A percentile compares a stretch with the other conserved stretches of the same genome.
phyloP scores from a whole-genome alignment of 2,797 vertebrate genomes.

The Scolopax rusticola region DNA sequence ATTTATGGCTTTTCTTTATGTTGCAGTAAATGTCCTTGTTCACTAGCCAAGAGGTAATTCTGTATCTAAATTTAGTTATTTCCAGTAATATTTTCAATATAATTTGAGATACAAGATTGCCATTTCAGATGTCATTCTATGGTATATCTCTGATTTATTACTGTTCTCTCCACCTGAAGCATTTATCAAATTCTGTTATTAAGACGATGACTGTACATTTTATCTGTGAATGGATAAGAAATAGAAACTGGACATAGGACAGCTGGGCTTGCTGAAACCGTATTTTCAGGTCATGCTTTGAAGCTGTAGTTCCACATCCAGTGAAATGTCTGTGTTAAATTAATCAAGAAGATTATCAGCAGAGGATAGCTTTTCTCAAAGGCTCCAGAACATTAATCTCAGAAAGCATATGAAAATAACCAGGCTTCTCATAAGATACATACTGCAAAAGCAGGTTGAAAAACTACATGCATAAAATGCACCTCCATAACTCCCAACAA shows the following conservation, averaged over 20 bases:
- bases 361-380: neutral
- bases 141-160: neutral
- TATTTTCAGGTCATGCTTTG: neutral
- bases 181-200: slow-evolving; percentile 15
- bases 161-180: neutral
- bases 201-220: neutral
- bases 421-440: neutral
- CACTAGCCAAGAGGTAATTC: neutral
- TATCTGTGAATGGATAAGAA: neutral
- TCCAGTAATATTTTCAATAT: neutral
- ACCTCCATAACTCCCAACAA: neutral
- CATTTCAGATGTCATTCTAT: neutral
- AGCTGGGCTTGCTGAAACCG: neutral
- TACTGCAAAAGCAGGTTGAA: neutral
- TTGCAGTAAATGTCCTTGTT: neutral
- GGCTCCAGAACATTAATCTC: neutral
- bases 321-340: neutral
- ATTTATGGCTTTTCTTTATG: neutral
- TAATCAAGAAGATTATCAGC: neutral
- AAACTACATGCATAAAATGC: neutral
- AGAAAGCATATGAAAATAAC: neutral
- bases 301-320: neutral
- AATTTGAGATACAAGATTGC: neutral
- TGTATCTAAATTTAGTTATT: neutral
- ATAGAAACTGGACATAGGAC: neutral